Base-by-base conservation (phyloP, 2,888 invertebrate species). In the Conus canariensis region DNA sequence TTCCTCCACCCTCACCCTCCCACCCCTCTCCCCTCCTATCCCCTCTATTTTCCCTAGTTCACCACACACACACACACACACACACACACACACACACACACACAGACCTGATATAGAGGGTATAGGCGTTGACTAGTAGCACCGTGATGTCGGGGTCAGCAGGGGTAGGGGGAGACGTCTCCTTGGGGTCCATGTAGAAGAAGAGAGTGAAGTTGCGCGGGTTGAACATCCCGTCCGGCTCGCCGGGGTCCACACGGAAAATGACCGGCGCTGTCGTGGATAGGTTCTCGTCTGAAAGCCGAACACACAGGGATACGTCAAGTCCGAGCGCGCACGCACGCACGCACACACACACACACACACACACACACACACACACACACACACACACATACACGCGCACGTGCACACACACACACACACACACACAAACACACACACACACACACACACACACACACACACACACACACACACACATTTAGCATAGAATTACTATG, bases 61-160 rank as follows among this genome's bases (percentile, higher is more conserved):
- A 4, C 45, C 45, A 30, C 45, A 45, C 45, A 45, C 45, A 45
- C 45, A 45, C 45, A 45, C 45, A 45, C 45, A 45, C 45, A 45
- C 45, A 45, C 45, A 70, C 74, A 74, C 74, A 70, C 70, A 70
- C 70, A 16, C 70, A 19, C 16, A 70, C 70, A 70, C 22, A 30
- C 8, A 5, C 30, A 45, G 30, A 89, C 89, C 89, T 89, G 67
- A 89, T 77, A 59, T 89, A 89, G 14, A 89, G n/a, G 5, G 67
- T 25, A 25, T 85, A 89, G 9, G 67, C 56, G 85, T 89, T 89
- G 85, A 89, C 85, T 25, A 58, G 25, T 14, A 89, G 56, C n/a
- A 89, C 89, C 10, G 8, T n/a, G 22, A 89, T 56, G 19, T n/a
- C 56, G 59, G 64, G 6, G 74, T 85, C 85, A 12, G 3, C n/a